Base-by-base conservation (phyloP, 2,888 invertebrate genomes). In the Eledona agricola region DNA sequence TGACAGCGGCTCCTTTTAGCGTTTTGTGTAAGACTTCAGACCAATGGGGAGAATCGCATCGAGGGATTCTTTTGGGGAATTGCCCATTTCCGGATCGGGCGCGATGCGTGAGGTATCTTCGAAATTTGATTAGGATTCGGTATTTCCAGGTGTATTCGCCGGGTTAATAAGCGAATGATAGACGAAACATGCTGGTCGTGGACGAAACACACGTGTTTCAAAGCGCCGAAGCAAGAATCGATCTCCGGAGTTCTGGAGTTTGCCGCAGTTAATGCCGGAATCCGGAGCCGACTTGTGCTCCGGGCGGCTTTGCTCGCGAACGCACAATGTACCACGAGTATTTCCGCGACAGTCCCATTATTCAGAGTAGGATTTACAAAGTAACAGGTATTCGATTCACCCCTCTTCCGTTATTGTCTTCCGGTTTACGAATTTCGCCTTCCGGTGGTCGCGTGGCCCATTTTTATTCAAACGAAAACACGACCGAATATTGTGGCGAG, bases 211-310 rank as follows among this genome's bases (percentile, higher is more conserved):
- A 55, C 55, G 50, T 51, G 55, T 13, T 20, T 26, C 7, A 62
- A 58, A 37, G 65, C 66, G 66, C 66, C 67, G 66, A 64, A 63
- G 62, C 62, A 59, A 51, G 60, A 62, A 66, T 67, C 67, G 67
- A 67, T 68, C 65, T 64, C 60, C 53, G 50, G 52, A 49, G 43
- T 51, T 51, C 51, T 47, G 62, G 64, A 62, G 60, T 64, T 58
- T 60, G 60, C 63, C 60, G 62, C 61, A 64, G 64, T 65, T 58
- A 53, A 55, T 60, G 55, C 54, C 59, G 63, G 66, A 65, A 64
- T 65, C 57, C 56, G 59, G 60, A 58, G 58, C 55, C 57, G 61
- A 55, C 57, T 52, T 52, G 56, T 46, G 35, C 80, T 68, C 31
- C 59, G 65, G 55, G 55, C 59, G 25, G 40, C 56, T 29, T 53